Evolutionary conservation across 2,888 invertebrate genomes (phyloP), one percentile per base, ranked within the genome.

Genomic region (Phasia obesa): DNA sequence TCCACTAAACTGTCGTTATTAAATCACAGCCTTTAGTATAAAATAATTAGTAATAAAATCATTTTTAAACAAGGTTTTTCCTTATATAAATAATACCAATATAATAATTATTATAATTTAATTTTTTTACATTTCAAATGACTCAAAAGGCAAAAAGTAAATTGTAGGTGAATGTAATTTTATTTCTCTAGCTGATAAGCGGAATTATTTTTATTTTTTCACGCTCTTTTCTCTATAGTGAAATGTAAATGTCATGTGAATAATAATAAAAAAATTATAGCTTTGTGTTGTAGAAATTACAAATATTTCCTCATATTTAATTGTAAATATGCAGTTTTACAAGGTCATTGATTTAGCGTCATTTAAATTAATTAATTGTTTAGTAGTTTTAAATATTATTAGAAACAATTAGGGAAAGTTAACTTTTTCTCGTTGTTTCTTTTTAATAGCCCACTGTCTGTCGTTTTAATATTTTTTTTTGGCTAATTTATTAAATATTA

Each of bases 251-350:
- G 62, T 62, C 62, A 70, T 69, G 53, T 77, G 69, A 60, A 53
- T 60, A 73, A 35, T 64, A 71, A 64, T 17, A 35, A 42, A 31
- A 42, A 44, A 55, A 47, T 7, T 47, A 47, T 0, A 9, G 17
- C 15, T 57, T 51, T 53, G 53, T 67, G 53, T 53, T 23, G 7
- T 67, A 59, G 59, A 71, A 17, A 49, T 49, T 38, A 55, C 4
- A 62, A 62, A 75, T 64, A 60, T 75, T 81, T 81, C 81, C 81
- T 75, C 19, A 71, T n/a, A n/a, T 77, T 70, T 75, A 74, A 70
- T 74, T 59, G 47, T 17, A 70, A 75, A 38, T 47, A 65, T 64
- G 55, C 62, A 49, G 38, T 67, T 47, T 21, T 49, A 15, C 75
- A 81, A 81, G 81, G 81, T 70, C 75, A 25, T 31, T 60, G 2